Base-by-base conservation (phyloP, 2,797 vertebrate species). In the Danio albolineatus region DNA sequence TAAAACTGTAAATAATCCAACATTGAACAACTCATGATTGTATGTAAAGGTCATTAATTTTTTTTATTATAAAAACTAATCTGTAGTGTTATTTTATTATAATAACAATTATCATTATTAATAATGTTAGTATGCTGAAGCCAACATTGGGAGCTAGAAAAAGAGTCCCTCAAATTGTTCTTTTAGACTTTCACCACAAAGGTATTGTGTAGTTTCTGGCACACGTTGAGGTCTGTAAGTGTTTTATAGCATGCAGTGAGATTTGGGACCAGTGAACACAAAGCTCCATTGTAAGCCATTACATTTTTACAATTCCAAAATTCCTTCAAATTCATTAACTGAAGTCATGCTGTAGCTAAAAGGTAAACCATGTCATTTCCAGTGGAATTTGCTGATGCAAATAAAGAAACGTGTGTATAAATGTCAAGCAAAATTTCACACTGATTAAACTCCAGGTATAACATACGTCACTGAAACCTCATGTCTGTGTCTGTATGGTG, bases 151-250 rank as follows among this genome's bases (percentile, higher is more conserved):
- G 28, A 28, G 28, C 28, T 28, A 28, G 28, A 28, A 28, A 28
- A 28, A 28, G 28, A 28, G 28, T 28, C 28, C 28, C 28, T 28
- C 28, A 3, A 28, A 28, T 28, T 28, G 28, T 28, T 28, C 28
- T 28, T 28, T 64, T 79, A 79, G 38, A 57, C 48, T 72, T 39
- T 39, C n/a, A 16, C 44, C 46, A 62, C 48, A 53, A 72, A 72
- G 60, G 71, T 57, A 43, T 67, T 74, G 78, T 59, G 67, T 70
- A 28, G 0, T 44, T 19, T 46, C 39, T 71, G 56, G 80, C 61
- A 44, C 17, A 61, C 53, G 48, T 65, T 72, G 44, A 46, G 10
- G 7, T 82, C 76, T 77, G 39, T 72, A 28, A 17, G 5, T 28
- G 28, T 39, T 51, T 17, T 2, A 36, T 17, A 10, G 14, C 46